Base-by-base conservation (phyloP, 2,113 vertebrate species). In the Cyanoliseus patagonus region DNA sequence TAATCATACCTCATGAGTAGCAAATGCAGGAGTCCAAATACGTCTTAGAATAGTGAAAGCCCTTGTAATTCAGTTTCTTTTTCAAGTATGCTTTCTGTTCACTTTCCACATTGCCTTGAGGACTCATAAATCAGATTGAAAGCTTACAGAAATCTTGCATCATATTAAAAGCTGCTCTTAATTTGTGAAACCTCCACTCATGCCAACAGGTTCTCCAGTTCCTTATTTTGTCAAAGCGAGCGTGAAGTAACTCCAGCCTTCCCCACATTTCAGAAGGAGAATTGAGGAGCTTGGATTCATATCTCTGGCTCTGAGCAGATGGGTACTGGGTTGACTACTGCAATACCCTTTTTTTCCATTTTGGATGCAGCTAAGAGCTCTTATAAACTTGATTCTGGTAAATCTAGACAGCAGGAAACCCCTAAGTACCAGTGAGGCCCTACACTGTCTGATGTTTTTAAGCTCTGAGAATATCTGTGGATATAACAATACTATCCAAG, bases 61-160 rank as follows among this genome's bases (percentile, higher is more conserved):
- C 31, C 44, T 62, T 74, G 35, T 81, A 90, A 94, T 80, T 90
- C 68, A 82, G 63, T 93, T 90, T 78, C 52, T 86, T 82, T 91
- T 84, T 84, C 66, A 69, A 86, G 44, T 70, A 41, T 86, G 53
- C 15, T 55, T 90, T 95, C 70, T 70, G 49, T 79, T 96, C 49
- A 39, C 37, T 94, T 92, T 95, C 77, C 69, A 61, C 51, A 67
- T 31, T 79, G 61, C n/a, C 73, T 78, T 90, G 74, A 92, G 66
- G 52, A 86, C 61, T 62, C 83, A 90, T 96, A 93, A 88, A 95
- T 95, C 86, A 93, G 88, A 90, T 46, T 80, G 61, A 90, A 93
- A 83, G 47, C 73, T 97, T 83, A 88, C 61, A 86, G 72, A 88
- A 86, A 88, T 70, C n/a, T 88, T 81, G 85, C 68, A 74, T 66